Conservation (phyloP, 2,888 invertebrate genomes). For the Dolichomitus sp. region DNA sequence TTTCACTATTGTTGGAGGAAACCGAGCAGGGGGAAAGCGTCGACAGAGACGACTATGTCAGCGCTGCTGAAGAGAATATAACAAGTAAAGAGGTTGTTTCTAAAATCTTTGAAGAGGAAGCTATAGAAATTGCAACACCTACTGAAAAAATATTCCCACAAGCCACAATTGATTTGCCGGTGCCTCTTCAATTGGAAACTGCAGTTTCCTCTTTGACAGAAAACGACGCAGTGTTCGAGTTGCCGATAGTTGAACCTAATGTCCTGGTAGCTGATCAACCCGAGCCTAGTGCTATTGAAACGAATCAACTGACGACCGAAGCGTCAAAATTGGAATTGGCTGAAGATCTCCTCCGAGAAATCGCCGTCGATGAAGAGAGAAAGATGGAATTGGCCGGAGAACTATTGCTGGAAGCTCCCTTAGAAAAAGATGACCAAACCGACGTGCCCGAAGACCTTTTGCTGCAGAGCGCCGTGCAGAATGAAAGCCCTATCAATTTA, state of each 20-base stretch:
- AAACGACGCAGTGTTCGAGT: constrained; percentile 51
- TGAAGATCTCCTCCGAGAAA: constrained; percentile 58
- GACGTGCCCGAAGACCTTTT: constrained; percentile 45
- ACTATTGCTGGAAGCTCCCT: constrained; percentile 48
- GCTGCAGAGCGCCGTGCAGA: not conserved
- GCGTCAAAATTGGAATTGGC: constrained; percentile 62
- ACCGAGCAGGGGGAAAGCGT: constrained; percentile 35
- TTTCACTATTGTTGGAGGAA: constrained; percentile 71
- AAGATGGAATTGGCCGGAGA: constrained; percentile 64
- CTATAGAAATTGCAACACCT: constrained; percentile 49
- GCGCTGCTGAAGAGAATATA: not conserved
- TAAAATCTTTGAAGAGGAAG: constrained; percentile 29
- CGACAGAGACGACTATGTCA: constrained; percentile 34
- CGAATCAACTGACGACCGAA: constrained; percentile 32
- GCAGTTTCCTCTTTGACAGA: constrained; percentile 40
- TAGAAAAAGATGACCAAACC: constrained; percentile 33
- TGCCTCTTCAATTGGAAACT: constrained; percentile 9
- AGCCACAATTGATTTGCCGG: not conserved
- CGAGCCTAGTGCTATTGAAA: constrained; percentile 46
- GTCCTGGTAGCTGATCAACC: constrained; percentile 40
- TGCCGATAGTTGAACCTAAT: constrained; percentile 43
- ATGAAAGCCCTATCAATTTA: not conserved
- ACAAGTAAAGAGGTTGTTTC: not conserved
- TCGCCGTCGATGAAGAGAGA: constrained; percentile 50
- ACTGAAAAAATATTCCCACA: constrained; percentile 59